These are phyloP conservation scores for Scaptomyza parva DNA, from an alignment of 2,888 invertebrate genomes.

Conservation along the genomic window DNA sequence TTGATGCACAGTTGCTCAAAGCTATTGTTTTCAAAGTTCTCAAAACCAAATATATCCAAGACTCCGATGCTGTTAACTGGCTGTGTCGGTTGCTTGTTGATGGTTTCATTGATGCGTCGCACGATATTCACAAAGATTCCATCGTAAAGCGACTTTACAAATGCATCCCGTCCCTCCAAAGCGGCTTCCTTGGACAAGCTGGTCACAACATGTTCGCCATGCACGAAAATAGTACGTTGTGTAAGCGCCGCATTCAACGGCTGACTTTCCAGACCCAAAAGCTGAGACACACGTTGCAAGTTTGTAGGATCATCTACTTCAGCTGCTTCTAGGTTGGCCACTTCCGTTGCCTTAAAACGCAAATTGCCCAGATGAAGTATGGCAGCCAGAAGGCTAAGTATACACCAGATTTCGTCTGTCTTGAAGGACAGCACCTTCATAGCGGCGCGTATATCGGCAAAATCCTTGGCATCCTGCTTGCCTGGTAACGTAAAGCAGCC, in stretches of 20 bases:
- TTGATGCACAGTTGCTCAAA: constrained; percentile 99
- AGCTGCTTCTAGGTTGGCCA: constrained; percentile 94
- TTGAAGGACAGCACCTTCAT: constrained; percentile 95
- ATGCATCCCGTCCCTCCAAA: constrained; percentile 94
- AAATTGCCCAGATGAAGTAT: constrained; percentile 97
- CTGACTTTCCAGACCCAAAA: constrained; percentile 90
- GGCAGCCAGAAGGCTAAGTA: constrained; percentile 93
- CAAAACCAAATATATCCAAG: constrained; percentile 98
- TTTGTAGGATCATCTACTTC: constrained; percentile 91
- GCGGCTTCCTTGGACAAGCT: constrained; percentile 91
- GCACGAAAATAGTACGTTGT: constrained; percentile 93
- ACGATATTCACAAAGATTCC: constrained; percentile 95
- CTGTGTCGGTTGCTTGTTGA: constrained; percentile 86
- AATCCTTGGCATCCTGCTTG: constrained; percentile 93
- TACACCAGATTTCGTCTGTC: constrained; percentile 93
- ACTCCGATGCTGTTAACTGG: constrained; percentile 92
- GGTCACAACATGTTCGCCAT: constrained; percentile 92
- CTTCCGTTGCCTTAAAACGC: constrained; percentile 90
- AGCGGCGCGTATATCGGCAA: constrained; percentile 95
- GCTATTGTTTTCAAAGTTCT: constrained; percentile 96
- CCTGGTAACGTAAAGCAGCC: constrained; percentile 87
- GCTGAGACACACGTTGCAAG: constrained; percentile 89
- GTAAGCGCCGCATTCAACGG: constrained; percentile 93
- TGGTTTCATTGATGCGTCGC: constrained; percentile 94
- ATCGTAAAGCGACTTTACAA: constrained; percentile 97